These are phyloP conservation scores for Muschampia plurimacula DNA, from an alignment of 2,888 invertebrate species.

Conservation along the genomic window DNA sequence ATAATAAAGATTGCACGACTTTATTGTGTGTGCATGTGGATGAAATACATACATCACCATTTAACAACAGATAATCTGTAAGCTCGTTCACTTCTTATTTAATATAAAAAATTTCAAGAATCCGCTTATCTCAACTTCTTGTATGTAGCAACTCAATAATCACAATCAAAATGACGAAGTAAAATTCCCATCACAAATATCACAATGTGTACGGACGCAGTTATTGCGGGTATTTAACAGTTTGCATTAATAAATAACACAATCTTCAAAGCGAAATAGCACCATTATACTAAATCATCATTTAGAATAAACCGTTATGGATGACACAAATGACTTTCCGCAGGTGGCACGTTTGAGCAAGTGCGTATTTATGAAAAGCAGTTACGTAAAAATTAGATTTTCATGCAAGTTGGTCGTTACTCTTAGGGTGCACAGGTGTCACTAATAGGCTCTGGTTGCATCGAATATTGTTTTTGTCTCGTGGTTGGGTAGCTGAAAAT, in stretches of 20 bases:
- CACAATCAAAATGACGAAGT: not conserved
- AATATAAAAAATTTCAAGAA: too few relatives aligned
- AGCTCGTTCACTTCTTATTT: too few relatives aligned
- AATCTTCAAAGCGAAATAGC: slow-evolving; percentile 1
- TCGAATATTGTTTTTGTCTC: slow-evolving; percentile 12
- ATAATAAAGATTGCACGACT: too few relatives aligned
- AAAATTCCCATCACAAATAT: not conserved
- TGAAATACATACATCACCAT: too few relatives aligned
- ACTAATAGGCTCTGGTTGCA: slow-evolving; percentile 9
- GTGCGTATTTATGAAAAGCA: slow-evolving; percentile 26
- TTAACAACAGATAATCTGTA: too few relatives aligned
- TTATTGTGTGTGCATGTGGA: too few relatives aligned
- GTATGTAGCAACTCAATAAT: not conserved
- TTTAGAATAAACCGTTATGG: slow-evolving; percentile 17
- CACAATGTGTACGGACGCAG: not conserved
- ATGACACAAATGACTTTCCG: slow-evolving; percentile 19
- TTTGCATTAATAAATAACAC: not conserved
- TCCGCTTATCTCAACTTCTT: too few relatives aligned
- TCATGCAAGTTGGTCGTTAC: slow-evolving; percentile 28
- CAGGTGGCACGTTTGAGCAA: slow-evolving; percentile 21
- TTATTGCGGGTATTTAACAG: not conserved
- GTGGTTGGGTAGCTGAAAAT: not conserved
- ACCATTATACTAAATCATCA: slow-evolving; percentile 16
- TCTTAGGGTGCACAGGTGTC: slow-evolving; percentile 13
- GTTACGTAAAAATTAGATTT: slow-evolving; percentile 31